phyloP scores from a whole-genome alignment of 2,797 vertebrate genomes.

The Momotus momota region DNA sequence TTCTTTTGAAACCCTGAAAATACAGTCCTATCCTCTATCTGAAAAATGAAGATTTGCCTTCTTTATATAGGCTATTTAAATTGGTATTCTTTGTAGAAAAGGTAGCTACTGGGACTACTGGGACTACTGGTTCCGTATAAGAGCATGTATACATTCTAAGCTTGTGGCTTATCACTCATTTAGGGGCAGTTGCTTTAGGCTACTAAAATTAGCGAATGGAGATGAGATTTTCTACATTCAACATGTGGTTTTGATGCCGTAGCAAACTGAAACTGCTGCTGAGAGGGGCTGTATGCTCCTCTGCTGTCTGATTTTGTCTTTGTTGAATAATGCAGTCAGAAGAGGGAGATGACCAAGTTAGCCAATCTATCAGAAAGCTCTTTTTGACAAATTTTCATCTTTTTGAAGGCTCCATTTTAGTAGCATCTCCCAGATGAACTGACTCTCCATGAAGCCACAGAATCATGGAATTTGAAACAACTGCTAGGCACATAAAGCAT shows the following conservation, averaged over 20 bases:
- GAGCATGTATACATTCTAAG: background rate
- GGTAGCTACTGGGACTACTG: background rate
- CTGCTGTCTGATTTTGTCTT: background rate
- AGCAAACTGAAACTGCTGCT: background rate
- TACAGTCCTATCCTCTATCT: background rate
- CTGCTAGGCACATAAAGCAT: background rate
- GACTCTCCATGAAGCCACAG: background rate
- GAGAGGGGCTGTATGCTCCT: background rate
- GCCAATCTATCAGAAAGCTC: background rate
- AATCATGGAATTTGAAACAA: background rate
- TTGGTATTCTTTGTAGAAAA: background rate
- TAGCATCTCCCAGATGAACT: background rate
- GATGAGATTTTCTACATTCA: background rate
- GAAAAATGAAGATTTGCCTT: background rate
- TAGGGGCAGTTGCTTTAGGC: background rate
- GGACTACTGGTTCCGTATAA: background rate
- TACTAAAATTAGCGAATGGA: background rate
- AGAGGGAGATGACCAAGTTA: background rate
- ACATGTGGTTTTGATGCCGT: background rate
- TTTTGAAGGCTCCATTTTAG: background rate
- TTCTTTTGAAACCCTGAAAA: background rate
- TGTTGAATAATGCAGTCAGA: background rate
- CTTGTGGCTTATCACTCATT: background rate
- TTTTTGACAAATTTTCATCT: background rate
- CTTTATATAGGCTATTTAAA: background rate